A percentile compares a stretch with the other conserved stretches of the same genome.
These are phyloP conservation scores for Psittacula derbiana DNA, from an alignment of 2,797 vertebrate genomes.

Conservation along the genomic window DNA sequence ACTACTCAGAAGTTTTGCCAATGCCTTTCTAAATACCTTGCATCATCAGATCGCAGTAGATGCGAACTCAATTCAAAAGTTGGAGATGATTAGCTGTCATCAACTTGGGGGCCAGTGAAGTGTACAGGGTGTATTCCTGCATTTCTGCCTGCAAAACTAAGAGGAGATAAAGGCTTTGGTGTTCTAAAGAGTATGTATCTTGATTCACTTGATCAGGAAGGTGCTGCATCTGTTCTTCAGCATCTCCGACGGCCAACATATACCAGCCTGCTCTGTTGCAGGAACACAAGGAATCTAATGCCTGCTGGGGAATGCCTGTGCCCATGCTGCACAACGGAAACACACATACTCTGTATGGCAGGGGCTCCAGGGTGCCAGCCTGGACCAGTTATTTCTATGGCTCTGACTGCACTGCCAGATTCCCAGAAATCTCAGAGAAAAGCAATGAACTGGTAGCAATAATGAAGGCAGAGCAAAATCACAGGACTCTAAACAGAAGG, in stretches of 20 bases:
- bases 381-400: neutral
- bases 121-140: neutral
- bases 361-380: neutral
- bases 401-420: neutral
- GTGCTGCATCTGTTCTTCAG: neutral
- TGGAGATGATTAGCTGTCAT: neutral
- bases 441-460: neutral
- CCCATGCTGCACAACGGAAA: accelerated
- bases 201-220: neutral
- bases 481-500: neutral
- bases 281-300: neutral
- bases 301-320: neutral
- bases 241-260: neutral
- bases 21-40: neutral
- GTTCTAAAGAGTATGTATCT: accelerated
- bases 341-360: neutral
- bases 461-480: neutral
- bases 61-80: neutral
- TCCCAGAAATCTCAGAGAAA: neutral
- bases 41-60: neutral
- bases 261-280: neutral
- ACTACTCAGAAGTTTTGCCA: neutral
- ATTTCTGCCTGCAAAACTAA: neutral
- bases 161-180: neutral
- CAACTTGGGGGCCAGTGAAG: neutral